These are phyloP conservation scores for Lynx canadensis DNA, from an alignment of 2,113 vertebrate genomes.

Conservation along the genomic window DNA sequence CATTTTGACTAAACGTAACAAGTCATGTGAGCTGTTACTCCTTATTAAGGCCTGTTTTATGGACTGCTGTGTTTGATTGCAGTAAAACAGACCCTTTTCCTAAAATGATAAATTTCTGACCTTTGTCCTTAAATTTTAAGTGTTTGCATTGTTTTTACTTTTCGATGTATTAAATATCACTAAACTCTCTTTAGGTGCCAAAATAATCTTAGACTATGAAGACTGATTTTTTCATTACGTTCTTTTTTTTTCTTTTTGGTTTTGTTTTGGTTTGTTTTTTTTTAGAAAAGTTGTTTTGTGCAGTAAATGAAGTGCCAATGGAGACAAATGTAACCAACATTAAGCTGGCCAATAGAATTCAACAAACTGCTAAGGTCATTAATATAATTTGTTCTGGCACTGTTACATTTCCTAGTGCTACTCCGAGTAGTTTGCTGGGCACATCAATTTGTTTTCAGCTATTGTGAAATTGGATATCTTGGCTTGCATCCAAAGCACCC, in stretches of 20 bases:
- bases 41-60: slow-evolving; percentile 49
- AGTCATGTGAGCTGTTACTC: neutral
- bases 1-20: neutral
- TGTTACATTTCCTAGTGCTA: slow-evolving; percentile 91
- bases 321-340: slow-evolving; percentile 88
- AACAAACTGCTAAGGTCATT: slow-evolving; percentile 90
- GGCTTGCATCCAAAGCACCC: slow-evolving; percentile 93
- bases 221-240: slow-evolving; percentile 81
- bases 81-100: slow-evolving; percentile 50
- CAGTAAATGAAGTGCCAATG: slow-evolving; percentile 85
- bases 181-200: slow-evolving; percentile 70
- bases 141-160: slow-evolving; percentile 28
- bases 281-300: slow-evolving; percentile 85
- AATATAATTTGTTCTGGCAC: slow-evolving; percentile 93
- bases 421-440: slow-evolving; percentile 93
- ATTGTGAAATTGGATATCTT: slow-evolving; percentile 95
- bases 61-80: neutral
- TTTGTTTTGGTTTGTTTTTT: slow-evolving; percentile 19
- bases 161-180: slow-evolving; percentile 43
- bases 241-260: neutral
- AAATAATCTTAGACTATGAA: slow-evolving; percentile 74
- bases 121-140: slow-evolving; percentile 54
- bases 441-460: slow-evolving; percentile 96
- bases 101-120: slow-evolving; percentile 55
- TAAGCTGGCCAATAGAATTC: slow-evolving; percentile 89